Evolutionary conservation across 2,888 invertebrate genomes (phyloP).

Genomic region (Vanessa cardui): DNA sequence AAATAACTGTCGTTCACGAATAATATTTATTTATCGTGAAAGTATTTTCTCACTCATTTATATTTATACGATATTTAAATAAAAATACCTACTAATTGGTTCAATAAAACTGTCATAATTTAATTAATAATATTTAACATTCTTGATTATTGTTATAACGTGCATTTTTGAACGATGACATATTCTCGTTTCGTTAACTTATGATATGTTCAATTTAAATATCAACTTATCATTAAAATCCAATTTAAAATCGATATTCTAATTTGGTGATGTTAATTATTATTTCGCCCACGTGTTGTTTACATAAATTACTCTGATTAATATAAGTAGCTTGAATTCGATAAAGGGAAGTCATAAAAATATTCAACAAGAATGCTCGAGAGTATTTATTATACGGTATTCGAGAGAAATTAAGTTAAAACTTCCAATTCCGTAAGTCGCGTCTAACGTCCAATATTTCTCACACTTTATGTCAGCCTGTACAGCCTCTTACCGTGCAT

Average conservation of each 20-base stretch:
- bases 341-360: slow-evolving; percentile 30
- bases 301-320: slow-evolving; percentile 34
- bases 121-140: not conserved
- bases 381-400: slow-evolving; percentile 27
- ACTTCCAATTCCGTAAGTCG: slow-evolving; percentile 41
- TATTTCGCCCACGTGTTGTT: slow-evolving; percentile 29
- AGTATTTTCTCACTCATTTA: too few species aligned
- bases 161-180: not conserved
- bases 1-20: too few species aligned
- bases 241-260: slow-evolving; percentile 14
- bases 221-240: not conserved
- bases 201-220: not conserved
- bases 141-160: not conserved
- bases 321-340: slow-evolving; percentile 28
- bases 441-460: slow-evolving; percentile 60
- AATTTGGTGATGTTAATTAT: slow-evolving; percentile 24
- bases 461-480: slow-evolving; percentile 64
- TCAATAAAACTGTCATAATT: not conserved
- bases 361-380: slow-evolving; percentile 16
- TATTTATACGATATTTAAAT: too few species aligned
- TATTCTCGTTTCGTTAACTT: slow-evolving; percentile 8
- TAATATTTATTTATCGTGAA: too few species aligned
- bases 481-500: slow-evolving; percentile 58
- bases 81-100: not conserved
- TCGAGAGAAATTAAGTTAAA: slow-evolving; percentile 38